These are phyloP conservation scores for Tapirus indicus DNA, from an alignment of 2,797 vertebrate species.

Conservation along the genomic window DNA sequence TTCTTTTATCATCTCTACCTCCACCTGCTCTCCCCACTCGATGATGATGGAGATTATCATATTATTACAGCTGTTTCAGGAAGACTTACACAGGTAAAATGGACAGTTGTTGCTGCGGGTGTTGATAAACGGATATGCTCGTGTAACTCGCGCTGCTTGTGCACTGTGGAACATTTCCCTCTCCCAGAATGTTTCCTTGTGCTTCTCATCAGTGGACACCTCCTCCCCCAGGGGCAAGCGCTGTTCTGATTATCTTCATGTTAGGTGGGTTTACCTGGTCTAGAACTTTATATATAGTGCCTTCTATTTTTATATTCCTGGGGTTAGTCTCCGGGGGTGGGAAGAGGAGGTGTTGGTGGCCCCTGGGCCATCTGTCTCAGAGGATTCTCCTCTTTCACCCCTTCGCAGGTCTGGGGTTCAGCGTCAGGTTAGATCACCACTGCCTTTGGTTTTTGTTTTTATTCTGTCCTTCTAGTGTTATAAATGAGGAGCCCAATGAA, in stretches of 20 bases:
- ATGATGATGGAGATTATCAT: background rate
- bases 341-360: background rate
- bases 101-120: background rate
- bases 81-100: background rate
- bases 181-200: background rate
- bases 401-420: background rate
- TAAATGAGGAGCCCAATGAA: background rate
- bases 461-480: background rate
- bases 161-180: background rate
- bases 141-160: fast-evolving
- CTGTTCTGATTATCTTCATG: background rate
- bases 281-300: background rate
- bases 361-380: background rate
- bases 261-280: background rate
- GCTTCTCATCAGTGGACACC: background rate
- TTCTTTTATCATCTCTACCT: background rate
- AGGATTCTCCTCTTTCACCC: background rate
- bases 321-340: background rate
- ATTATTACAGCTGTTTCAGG: background rate
- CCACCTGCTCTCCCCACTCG: background rate
- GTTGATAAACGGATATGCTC: background rate
- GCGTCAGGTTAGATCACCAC: background rate
- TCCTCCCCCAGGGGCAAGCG: background rate
- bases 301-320: background rate
- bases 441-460: background rate